Base-by-base conservation (phyloP, 1,140 invertebrate genomes). In the Hydropsyche tenuis region DNA sequence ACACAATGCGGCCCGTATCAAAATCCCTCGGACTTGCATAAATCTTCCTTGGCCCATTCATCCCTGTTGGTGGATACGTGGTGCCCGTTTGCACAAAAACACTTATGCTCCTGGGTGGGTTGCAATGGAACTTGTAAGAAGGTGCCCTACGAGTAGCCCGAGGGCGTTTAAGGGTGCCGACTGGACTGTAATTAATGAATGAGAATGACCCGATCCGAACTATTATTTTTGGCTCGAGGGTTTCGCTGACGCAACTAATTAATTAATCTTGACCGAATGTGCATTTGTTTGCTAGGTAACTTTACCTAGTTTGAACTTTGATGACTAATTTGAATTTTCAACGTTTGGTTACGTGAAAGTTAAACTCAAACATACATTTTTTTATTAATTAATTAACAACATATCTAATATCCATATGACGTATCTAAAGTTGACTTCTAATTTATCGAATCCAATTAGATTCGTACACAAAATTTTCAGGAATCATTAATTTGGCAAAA, bases 121-220 rank as follows among this genome's bases (percentile, higher is more conserved):
- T 11, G 16, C 23, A n/a, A 16, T 30, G 73, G 72, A 43, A 45
- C 73, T 30, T n/a, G n/a, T 37, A 37, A 37, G 30, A 37, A 3
- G 30, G 30, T 37, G 30, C 30, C 30, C 30, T 37, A 4, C 30
- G 30, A 37, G 3, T 37, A 9, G 30, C 30, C 30, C 30, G 30
- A 37, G 30, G 30, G 30, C 30, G 56, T 60, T 60, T 60, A 60
- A 60, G 56, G 23, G 23, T 51, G 43, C 71, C 23, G 51, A 70
- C 46, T 72, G 60, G 70, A 72, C 68, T 46, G 48, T 77, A 77
- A 77, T 77, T 77, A 77, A 77, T 77, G 75, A 77, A 77, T 76
- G 72, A 73, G 69, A 69, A 51, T 73, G 75, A 48, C 43, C 43
- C 27, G 45, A 5, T 22, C 66, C 14, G 11, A 53, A 20, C 23